phyloP scores from a whole-genome alignment of 2,113 vertebrate species.

The Triplophysa dalaica region DNA sequence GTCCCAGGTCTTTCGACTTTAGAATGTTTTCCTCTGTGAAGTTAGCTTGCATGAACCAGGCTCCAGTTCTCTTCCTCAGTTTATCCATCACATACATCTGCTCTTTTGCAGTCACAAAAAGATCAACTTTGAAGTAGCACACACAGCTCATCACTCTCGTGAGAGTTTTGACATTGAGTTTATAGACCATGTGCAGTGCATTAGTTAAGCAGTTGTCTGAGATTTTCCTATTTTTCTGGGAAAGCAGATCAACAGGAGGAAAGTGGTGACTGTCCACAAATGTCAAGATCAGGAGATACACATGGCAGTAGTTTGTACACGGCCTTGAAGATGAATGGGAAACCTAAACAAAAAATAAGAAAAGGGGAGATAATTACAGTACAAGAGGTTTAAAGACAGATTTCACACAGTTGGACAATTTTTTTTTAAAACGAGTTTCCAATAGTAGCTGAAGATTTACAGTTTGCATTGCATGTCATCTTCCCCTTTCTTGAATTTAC shows the following conservation, averaged over 20 bases:
- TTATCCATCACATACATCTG: conserved; percentile 60
- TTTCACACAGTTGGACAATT: neutral
- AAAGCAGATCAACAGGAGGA: conserved; percentile 54
- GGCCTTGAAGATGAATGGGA: conserved; percentile 66
- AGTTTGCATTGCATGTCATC: neutral
- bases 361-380: neutral
- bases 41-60: conserved; percentile 61
- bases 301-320: conserved; percentile 65
- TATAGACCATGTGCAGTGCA: conserved; percentile 40
- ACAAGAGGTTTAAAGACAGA: neutral
- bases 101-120: conserved; percentile 48
- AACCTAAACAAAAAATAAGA: conserved; percentile 56
- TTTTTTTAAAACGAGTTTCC: neutral
- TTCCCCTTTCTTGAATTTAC: neutral
- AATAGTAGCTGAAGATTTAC: neutral
- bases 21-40: conserved; percentile 35
- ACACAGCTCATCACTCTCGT: conserved; percentile 10
- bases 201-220: conserved; percentile 67
- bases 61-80: conserved; percentile 63
- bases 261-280: conserved; percentile 65
- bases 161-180: conserved; percentile 38
- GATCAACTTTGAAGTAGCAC: conserved; percentile 30
- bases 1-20: conserved; percentile 52
- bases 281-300: conserved; percentile 65
- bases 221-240: conserved; percentile 61